phyloP scores from a whole-genome alignment of 2,113 vertebrate genomes.

The Periophthalmodon schlosseri region DNA sequence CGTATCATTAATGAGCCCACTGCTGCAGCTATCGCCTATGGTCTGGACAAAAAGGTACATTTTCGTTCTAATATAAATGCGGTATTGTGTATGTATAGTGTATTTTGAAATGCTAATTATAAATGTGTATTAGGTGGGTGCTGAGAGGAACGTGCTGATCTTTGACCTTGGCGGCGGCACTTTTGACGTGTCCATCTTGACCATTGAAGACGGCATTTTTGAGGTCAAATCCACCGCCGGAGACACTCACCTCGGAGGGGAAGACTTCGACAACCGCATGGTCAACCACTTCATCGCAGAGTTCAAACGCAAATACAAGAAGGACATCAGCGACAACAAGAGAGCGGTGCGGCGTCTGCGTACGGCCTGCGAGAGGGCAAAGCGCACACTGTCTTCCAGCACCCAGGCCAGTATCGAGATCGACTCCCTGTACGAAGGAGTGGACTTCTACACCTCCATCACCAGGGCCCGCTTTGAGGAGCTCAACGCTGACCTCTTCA shows the following conservation, averaged over 20 bases:
- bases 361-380: constrained; percentile 79
- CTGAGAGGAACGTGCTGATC: constrained; percentile 91
- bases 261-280: constrained; percentile 82
- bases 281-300: constrained; percentile 80
- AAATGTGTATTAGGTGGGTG: constrained; percentile 65
- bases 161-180: constrained; percentile 95
- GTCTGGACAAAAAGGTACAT: constrained; percentile 80
- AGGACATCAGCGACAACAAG: constrained; percentile 82
- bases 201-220: constrained; percentile 80
- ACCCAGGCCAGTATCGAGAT: constrained; percentile 82
- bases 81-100: no score
- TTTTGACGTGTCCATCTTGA: constrained; percentile 85
- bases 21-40: constrained; percentile 81
- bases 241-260: constrained; percentile 80
- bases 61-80: constrained; percentile 25
- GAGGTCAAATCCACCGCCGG: constrained; percentile 82
- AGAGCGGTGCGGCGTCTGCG: constrained; percentile 80
- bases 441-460: constrained; percentile 96
- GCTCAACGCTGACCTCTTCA: constrained; percentile 85
- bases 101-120: neutral
- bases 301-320: constrained; percentile 83
- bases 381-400: constrained; percentile 83
- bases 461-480: constrained; percentile 96
- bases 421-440: constrained; percentile 92
- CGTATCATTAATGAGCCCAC: constrained; percentile 83